These are phyloP conservation scores for Bos indicus DNA, from an alignment of 2,113 vertebrate genomes.

Conservation along the genomic window DNA sequence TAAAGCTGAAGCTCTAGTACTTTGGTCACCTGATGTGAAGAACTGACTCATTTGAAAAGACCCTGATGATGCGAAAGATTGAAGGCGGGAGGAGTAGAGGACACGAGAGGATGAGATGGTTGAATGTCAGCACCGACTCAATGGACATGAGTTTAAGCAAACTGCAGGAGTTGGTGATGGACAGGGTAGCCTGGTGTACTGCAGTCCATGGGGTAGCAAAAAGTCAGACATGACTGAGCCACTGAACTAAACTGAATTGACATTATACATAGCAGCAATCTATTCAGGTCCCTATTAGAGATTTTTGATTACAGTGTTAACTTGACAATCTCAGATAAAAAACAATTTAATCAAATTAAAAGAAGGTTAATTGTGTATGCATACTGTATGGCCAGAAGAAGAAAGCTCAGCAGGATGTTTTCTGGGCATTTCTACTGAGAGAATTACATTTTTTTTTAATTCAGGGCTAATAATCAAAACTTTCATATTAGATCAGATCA, in stretches of 20 bases:
- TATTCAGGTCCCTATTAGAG: background rate
- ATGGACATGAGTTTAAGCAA: background rate
- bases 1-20: background rate
- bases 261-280: background rate
- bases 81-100: background rate
- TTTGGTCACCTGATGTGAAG: background rate
- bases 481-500: background rate
- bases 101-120: background rate
- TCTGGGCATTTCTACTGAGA: constrained; percentile 11
- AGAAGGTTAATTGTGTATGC: constrained; percentile 36
- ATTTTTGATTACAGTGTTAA: constrained; percentile 51
- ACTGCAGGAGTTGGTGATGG: background rate
- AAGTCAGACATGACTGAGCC: background rate
- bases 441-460: background rate
- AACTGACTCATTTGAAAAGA: background rate
- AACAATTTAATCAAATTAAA: constrained; percentile 51
- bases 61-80: background rate
- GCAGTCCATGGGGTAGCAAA: background rate
- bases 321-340: constrained; percentile 42
- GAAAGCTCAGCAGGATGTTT: background rate
- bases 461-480: background rate
- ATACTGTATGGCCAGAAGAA: background rate
- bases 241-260: background rate
- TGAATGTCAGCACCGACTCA: background rate
- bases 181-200: background rate